These are phyloP conservation scores for Elegia similella DNA, from an alignment of 2,888 invertebrate species.

Conservation along the genomic window DNA sequence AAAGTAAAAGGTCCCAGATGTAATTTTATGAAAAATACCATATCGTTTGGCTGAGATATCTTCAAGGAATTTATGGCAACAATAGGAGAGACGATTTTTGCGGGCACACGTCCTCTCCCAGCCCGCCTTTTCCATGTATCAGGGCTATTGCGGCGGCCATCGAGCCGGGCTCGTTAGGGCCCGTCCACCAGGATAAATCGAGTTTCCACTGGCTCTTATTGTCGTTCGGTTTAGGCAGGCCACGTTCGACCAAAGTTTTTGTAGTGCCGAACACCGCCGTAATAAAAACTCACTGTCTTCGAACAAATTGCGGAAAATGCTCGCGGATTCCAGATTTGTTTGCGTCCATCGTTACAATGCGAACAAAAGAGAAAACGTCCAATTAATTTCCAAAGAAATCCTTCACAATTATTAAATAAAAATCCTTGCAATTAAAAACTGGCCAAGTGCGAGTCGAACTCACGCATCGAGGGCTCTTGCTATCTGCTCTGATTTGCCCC, in stretches of 20 bases:
- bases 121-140: slow-evolving; percentile 68
- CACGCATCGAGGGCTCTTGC: no score
- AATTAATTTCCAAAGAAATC: no score
- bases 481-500: no score
- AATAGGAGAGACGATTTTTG: slow-evolving; percentile 39
- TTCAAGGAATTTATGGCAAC: slow-evolving; percentile 18
- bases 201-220: slow-evolving; percentile 51
- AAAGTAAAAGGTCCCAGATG: neutral
- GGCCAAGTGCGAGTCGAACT: no score
- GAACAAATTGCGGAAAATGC: slow-evolving; percentile 7
- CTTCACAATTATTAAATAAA: neutral
- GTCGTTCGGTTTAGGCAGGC: slow-evolving; percentile 43
- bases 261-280: slow-evolving; percentile 18
- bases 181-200: slow-evolving; percentile 57
- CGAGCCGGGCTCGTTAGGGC: slow-evolving; percentile 51
- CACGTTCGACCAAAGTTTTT: slow-evolving; percentile 37
- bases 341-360: neutral
- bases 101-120: slow-evolving; percentile 37
- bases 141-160: slow-evolving; percentile 44
- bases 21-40: slow-evolving; percentile 1
- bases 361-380: neutral
- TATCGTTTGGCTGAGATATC: slow-evolving; percentile 8
- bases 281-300: slow-evolving; percentile 22
- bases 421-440: neutral
- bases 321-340: slow-evolving; percentile 1